phyloP scores from a whole-genome alignment of 1,140 invertebrate species.

The Octopus sinensis region DNA sequence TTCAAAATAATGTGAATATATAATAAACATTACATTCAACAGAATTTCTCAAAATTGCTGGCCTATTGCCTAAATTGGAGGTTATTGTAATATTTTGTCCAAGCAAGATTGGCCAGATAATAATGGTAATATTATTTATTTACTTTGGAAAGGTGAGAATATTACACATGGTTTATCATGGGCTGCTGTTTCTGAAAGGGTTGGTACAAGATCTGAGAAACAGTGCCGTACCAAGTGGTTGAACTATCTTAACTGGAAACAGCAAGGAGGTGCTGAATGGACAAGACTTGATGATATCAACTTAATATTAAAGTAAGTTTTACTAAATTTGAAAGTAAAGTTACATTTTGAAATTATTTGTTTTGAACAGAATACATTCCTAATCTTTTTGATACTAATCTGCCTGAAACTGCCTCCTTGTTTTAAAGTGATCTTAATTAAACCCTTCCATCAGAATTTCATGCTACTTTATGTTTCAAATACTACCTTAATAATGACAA shows the following conservation, averaged over 20 bases:
- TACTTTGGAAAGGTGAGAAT: constrained; percentile 42
- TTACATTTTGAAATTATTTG: no score
- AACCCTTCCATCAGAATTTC: no score
- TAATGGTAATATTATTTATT: background rate
- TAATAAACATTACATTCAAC: no score
- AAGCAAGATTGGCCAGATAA: background rate
- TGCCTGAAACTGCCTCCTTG: no score
- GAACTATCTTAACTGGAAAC: constrained; percentile 62
- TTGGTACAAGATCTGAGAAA: constrained; percentile 60
- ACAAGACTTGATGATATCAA: constrained; percentile 59
- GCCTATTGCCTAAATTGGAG: background rate
- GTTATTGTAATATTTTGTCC: background rate
- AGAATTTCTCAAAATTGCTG: no score
- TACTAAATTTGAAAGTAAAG: no score
- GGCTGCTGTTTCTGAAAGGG: constrained; percentile 57
- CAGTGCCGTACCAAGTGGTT: constrained; percentile 63
- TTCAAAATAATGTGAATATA: no score
- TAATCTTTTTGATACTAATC: no score
- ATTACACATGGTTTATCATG: constrained; percentile 58
- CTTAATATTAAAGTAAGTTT: constrained; percentile 56
- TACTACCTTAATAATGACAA: no score
- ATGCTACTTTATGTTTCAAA: no score
- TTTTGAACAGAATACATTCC: no score
- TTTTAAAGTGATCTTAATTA: no score
- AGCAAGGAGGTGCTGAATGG: constrained; percentile 60